A percentile compares a stretch with the other conserved stretches of the same genome.
Evolutionary conservation across 2,888 invertebrate genomes (phyloP).

Genomic region (Thelaira solivaga): DNA sequence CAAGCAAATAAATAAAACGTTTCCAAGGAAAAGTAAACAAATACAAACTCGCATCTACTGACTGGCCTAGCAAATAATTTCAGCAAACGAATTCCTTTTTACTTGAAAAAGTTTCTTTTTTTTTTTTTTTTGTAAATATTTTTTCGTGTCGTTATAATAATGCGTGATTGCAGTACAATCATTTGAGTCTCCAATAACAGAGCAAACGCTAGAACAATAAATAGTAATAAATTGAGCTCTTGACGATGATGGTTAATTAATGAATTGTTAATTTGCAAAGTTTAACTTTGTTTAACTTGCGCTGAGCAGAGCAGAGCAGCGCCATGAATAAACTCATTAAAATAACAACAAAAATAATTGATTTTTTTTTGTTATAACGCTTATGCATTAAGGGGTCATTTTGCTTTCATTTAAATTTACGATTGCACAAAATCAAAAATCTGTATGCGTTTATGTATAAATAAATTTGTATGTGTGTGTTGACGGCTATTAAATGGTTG

Average conservation of each 20-base stretch:
- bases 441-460: too few species aligned
- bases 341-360: not conserved
- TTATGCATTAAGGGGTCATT: not conserved
- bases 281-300: conserved; percentile 12
- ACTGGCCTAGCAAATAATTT: too few species aligned
- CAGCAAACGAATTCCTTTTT: too few species aligned
- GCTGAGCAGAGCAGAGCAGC: not conserved
- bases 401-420: too few species aligned
- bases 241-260: conserved; percentile 45
- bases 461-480: too few species aligned
- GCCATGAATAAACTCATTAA: too few species aligned
- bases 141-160: not conserved
- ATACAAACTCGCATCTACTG: too few species aligned
- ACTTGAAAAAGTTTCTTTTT: too few species aligned
- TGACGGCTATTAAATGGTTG: too few species aligned
- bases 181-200: not conserved
- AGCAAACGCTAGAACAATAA: not conserved
- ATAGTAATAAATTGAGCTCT: conserved; percentile 32
- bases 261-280: conserved; percentile 51
- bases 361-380: not conserved
- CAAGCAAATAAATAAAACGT: conserved; percentile 38
- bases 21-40: too few species aligned
- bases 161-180: conserved; percentile 13
- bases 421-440: too few species aligned
- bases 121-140: too few species aligned